phyloP scores from a whole-genome alignment of 2,888 invertebrate species.

The Aspidiotus destructor region DNA sequence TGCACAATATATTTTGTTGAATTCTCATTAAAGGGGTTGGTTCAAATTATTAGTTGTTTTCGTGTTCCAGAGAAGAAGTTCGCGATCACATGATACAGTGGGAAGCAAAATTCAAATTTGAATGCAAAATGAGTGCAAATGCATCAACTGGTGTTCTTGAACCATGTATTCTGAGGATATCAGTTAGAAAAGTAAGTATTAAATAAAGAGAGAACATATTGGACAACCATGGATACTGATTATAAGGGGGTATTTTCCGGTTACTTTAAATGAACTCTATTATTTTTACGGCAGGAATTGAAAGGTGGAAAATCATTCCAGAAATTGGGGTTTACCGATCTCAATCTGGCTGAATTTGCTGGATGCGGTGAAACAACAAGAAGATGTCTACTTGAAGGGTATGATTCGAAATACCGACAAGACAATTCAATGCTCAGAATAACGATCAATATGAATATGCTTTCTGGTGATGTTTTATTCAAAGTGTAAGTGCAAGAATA shows the following conservation, averaged over 20 bases:
- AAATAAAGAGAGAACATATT: too few relatives aligned
- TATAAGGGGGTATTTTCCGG: too few relatives aligned
- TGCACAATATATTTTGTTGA: too few relatives aligned
- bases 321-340: constrained; percentile 94
- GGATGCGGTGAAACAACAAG: constrained; percentile 79
- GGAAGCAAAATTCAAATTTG: constrained; percentile 82
- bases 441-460: constrained; percentile 84
- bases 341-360: constrained; percentile 94
- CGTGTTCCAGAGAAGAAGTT: constrained; percentile 71
- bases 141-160: constrained; percentile 90
- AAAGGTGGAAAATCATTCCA: constrained; percentile 76
- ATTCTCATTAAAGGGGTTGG: too few relatives aligned
- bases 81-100: constrained; percentile 87
- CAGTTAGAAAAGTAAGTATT: constrained; percentile 71
- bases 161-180: constrained; percentile 83
- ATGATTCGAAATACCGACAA: constrained; percentile 81
- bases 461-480: constrained; percentile 91
- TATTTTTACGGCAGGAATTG: constrained; percentile 47
- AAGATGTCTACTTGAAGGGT: constrained; percentile 88
- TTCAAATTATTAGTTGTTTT: neutral
- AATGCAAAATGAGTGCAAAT: constrained; percentile 94
- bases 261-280: too few relatives aligned
- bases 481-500: constrained; percentile 70
- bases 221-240: too few relatives aligned
- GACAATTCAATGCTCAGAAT: constrained; percentile 93